Percentiles rank a stretch among this genome's conserved stretches.
These are phyloP conservation scores for Melanotaenia pygmaea DNA, from an alignment of 2,797 vertebrate species.

Conservation along the genomic window DNA sequence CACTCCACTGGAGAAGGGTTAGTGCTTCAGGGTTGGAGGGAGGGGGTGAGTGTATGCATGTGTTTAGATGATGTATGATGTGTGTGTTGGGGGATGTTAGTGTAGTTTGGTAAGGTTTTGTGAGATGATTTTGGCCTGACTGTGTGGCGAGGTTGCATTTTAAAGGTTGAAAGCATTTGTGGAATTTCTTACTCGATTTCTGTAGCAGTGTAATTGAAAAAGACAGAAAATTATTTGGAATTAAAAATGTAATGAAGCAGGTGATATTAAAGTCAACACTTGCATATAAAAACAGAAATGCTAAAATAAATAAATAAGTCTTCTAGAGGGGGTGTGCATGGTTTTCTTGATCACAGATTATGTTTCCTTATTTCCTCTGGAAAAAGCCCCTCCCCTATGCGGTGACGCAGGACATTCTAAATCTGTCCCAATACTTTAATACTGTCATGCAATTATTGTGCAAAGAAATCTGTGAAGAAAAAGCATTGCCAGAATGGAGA, in stretches of 20 bases:
- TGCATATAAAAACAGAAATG: slow-evolving; percentile 6
- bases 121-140: slow-evolving; percentile 26
- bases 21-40: slow-evolving; percentile 39
- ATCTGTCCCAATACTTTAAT: slow-evolving; percentile 83
- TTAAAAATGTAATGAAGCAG: not conserved
- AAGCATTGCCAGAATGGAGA: slow-evolving; percentile 81
- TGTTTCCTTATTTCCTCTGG: slow-evolving; percentile 67
- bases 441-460: slow-evolving; percentile 86
- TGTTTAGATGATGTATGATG: slow-evolving; percentile 46
- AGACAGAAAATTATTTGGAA: not conserved
- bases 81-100: slow-evolving; percentile 18
- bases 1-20: slow-evolving; percentile 53
- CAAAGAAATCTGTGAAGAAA: slow-evolving; percentile 86
- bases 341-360: slow-evolving; percentile 74
- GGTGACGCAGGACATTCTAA: slow-evolving; percentile 76
- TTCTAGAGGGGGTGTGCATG: slow-evolving; percentile 22
- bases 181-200: not conserved
- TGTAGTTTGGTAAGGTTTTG: slow-evolving; percentile 49
- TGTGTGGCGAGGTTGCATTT: slow-evolving; percentile 10
- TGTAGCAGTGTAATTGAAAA: not conserved
- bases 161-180: slow-evolving; percentile 70
- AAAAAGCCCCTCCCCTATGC: slow-evolving; percentile 60
- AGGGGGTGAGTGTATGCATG: slow-evolving; percentile 42
- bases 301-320: slow-evolving; percentile 22
- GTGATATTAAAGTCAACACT: not conserved